Base-by-base conservation (phyloP, 1,140 invertebrate genomes). In the Drosophila jambulina region DNA sequence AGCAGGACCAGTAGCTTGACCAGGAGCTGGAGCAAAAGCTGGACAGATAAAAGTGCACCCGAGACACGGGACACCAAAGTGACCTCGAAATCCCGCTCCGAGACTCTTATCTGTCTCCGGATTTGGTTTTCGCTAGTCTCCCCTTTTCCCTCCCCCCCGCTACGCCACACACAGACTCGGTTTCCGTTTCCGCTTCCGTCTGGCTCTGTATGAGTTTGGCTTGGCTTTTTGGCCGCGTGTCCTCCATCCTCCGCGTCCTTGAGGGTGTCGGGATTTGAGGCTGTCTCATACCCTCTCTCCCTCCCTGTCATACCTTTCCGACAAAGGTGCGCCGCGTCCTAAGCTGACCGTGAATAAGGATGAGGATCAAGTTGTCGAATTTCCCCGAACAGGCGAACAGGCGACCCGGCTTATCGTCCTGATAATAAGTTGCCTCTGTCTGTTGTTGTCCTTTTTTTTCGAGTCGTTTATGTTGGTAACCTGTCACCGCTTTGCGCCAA, bases 311-410 rank as follows among this genome's bases (percentile, higher is more conserved):
- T 12, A 17, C 7, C 29, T 32, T 49, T 15, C 45, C 21, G 25
- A 19, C 25, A 67, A 68, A 69, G 36, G 45, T 53, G 32, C 59
- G 21, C 46, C 4, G 27, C 29, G 4, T 36, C 46, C 67, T 69
- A 69, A 69, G 67, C 67, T 71, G 69, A 71, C 53, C 67, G 51
- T 69, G 67, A 57, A 58, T 46, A 19, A 29, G 65, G 49, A 71
- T 58, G 42, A 58, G 69, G 69, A 71, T 71, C 69, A 70, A 57
- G 49, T 70, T 71, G 48, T 70, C 49, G 62, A 42, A 68, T 7
- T 63, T 67, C 12, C 25, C 46, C 36, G 2, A 36, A 45, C 46
- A 25, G 59, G 23, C n/a, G 12, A 32, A 32, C n/a, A n/a, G n/a
- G n/a, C n/a, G n/a, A n/a, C 34, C 67, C 45, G 17, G 21, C 46